Conservation (phyloP, 2,113 vertebrate species). For the Loxodonta africana region DNA sequence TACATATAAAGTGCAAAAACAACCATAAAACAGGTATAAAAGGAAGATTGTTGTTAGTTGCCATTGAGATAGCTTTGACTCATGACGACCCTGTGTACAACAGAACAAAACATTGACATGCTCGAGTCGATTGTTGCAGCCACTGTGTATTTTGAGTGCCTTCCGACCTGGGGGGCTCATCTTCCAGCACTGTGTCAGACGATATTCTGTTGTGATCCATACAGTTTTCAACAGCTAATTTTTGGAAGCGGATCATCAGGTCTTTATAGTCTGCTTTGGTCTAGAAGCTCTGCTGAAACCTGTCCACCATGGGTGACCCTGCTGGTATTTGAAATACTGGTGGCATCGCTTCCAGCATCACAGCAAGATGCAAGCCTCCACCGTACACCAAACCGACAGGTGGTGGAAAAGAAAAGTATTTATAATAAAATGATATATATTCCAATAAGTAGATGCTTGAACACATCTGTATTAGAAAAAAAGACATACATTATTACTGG, state of each 20-base stretch:
- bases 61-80: not conserved
- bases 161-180: not conserved
- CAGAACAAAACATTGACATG: not conserved
- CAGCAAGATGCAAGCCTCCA: no score
- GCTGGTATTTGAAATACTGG: not conserved
- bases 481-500: not conserved
- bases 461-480: not conserved
- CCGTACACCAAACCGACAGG: not conserved
- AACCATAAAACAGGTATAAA: not conserved
- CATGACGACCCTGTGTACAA: not conserved
- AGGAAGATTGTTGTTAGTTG: not conserved
- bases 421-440: not conserved
- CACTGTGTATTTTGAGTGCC: not conserved
- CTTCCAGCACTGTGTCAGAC: no score
- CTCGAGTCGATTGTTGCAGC: not conserved
- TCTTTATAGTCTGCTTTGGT: no score
- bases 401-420: not conserved
- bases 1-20: not conserved
- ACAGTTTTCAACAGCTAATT: no score
- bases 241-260: no score
- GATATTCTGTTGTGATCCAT: no score
- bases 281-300: no score
- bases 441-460: not conserved
- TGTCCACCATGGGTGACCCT: no score
- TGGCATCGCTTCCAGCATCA: not conserved